Conservation (phyloP, 1,140 invertebrate species). For the Sarcophaga bullata region DNA sequence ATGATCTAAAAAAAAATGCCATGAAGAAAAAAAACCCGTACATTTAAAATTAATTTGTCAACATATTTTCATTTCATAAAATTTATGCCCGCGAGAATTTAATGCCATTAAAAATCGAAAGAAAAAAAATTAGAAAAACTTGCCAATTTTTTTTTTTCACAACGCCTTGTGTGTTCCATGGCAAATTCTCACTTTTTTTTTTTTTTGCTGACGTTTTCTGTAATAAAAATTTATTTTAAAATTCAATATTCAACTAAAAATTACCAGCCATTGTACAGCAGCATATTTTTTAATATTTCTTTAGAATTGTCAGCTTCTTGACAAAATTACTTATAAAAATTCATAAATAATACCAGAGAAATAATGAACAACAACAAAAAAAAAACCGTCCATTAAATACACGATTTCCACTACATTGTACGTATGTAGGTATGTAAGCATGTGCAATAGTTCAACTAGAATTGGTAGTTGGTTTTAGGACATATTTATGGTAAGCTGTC, state of each 20-base stretch:
- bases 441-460: background rate
- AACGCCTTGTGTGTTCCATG: background rate
- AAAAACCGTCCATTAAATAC: constrained; percentile 18
- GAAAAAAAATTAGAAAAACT: background rate
- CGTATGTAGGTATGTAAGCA: no score
- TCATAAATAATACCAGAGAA: constrained; percentile 16
- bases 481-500: constrained; percentile 16
- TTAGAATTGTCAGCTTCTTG: constrained; percentile 32
- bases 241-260: background rate
- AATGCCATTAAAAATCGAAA: background rate
- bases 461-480: constrained; percentile 5
- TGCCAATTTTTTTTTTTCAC: background rate
- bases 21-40: background rate
- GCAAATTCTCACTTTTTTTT: no score
- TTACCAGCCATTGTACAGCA: background rate
- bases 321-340: constrained; percentile 36
- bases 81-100: background rate
- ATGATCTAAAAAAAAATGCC: background rate
- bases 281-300: background rate
- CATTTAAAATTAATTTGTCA: background rate
- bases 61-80: background rate
- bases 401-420: background rate
- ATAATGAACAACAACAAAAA: background rate
- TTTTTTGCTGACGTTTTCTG: no score
- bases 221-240: background rate